phyloP scores from a whole-genome alignment of 2,888 invertebrate species.

The Fragum whitleyi region DNA sequence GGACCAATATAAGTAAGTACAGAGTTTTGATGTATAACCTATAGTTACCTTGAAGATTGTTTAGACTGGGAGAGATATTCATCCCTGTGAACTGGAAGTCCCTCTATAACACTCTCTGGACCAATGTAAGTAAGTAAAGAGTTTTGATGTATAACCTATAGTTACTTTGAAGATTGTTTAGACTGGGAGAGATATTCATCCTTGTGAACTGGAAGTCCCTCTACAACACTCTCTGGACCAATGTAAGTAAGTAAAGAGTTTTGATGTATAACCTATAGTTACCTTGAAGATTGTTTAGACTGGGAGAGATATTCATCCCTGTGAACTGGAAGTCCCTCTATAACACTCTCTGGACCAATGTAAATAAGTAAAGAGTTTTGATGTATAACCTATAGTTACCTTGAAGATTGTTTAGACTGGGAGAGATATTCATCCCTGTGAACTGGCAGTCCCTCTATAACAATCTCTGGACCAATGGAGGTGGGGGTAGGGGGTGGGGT shows the following conservation, averaged over 20 bases:
- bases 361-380: no score
- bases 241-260: constrained; percentile 74
- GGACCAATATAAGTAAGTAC: no score
- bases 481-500: constrained; percentile 76
- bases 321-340: constrained; percentile 50
- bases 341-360: constrained; percentile 52
- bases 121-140: constrained; percentile 70
- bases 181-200: constrained; percentile 58
- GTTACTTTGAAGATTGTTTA: constrained; percentile 57
- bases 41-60: constrained; percentile 61
- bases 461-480: constrained; percentile 54
- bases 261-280: constrained; percentile 43
- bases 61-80: constrained; percentile 50
- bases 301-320: constrained; percentile 57
- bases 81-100: constrained; percentile 53
- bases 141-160: constrained; percentile 62
- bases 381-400: constrained; percentile 54
- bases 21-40: no score
- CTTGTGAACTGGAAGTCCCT: constrained; percentile 46
- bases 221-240: constrained; percentile 55
- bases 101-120: constrained; percentile 57
- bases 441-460: constrained; percentile 50
- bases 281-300: constrained; percentile 59
- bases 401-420: constrained; percentile 52
- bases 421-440: constrained; percentile 54